Evolutionary conservation across 2,797 vertebrate species (phyloP), one percentile per base, ranked within the genome.

Genomic region (Sebastes diploproa): DNA sequence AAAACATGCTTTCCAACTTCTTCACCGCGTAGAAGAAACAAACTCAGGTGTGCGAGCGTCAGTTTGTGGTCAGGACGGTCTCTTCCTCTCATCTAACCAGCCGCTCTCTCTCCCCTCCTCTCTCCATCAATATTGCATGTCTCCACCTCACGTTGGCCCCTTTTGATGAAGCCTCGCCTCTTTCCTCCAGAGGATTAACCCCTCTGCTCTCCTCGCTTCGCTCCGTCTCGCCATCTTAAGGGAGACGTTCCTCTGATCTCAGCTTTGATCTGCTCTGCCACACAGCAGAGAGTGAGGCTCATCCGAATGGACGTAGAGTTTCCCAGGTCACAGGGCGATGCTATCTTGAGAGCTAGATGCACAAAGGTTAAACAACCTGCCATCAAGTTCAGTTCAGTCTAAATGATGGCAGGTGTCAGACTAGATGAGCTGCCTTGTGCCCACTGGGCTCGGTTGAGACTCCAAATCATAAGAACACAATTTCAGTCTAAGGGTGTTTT

Each of bases 71-170:
- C 38, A 81, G n/a, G 55, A 59, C 32, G 25, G 58, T 23, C 65
- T 78, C 73, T 75, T 78, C 73, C 65, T 77, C 70, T 81, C 63
- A 75, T 86, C 66, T 56, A 59, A 59, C 61, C 52, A 7, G 23
- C 58, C 71, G 52, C 54, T 70, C 77, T 78, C 29, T 63, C 29
- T 63, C 42, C 76, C 75, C 25, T 63, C 42, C 71, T 60, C 70
- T 54, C 27, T 59, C 54, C 46, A 91, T 94, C 70, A 92, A 91
- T 90, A 91, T 85, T 94, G 55, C 75, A 93, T 78, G 81, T 46
- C 72, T 86, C 74, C 77, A 77, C 71, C 80, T 81, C 78, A 61
- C 82, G 54, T 77, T 66, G 77, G 22, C 32, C 32, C 20, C 59
- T 78, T 85, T 88, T 89, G 80, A 92, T 89, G 81, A 87, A 66